Percentiles rank a stretch among this genome's conserved stretches.
Conservation (phyloP, 2,888 invertebrate species). For the Serripes groenlandicus region DNA sequence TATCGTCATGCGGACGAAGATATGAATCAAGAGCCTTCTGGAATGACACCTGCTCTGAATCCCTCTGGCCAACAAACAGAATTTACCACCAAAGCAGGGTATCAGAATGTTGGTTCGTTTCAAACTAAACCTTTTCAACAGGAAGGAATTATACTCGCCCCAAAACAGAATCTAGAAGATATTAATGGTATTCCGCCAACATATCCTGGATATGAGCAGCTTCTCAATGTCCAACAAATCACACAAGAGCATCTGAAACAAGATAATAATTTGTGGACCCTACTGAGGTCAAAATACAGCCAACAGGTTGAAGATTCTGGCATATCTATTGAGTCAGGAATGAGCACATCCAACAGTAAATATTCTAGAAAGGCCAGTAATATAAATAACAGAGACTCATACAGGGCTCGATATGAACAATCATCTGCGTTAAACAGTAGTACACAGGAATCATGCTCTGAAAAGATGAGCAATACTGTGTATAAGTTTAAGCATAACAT, state of each 20-base stretch:
- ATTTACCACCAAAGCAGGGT: constrained; percentile 13
- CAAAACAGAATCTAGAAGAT: background rate
- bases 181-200: background rate
- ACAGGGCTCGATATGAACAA: background rate
- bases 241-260: constrained; percentile 58
- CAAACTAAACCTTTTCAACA: constrained; percentile 26
- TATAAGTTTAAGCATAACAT: constrained; percentile 98
- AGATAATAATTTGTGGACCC: constrained; percentile 66
- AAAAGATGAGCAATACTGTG: constrained; percentile 60
- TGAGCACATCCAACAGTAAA: constrained; percentile 12
- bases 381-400: background rate
- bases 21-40: background rate
- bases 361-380: background rate
- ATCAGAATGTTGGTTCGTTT: background rate
- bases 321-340: constrained; percentile 34
- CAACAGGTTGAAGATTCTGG: constrained; percentile 42
- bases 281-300: constrained; percentile 46
- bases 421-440: constrained; percentile 3
- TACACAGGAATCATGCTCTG: constrained; percentile 28
- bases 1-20: constrained; percentile 58
- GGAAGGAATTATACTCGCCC: background rate
- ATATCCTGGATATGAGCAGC: constrained; percentile 28
- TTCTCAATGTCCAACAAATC: constrained; percentile 55
- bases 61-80: constrained; percentile 38
- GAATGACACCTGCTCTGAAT: background rate